These are phyloP conservation scores for Siniperca scherzeri DNA, from an alignment of 2,797 vertebrate genomes.

Conservation along the genomic window DNA sequence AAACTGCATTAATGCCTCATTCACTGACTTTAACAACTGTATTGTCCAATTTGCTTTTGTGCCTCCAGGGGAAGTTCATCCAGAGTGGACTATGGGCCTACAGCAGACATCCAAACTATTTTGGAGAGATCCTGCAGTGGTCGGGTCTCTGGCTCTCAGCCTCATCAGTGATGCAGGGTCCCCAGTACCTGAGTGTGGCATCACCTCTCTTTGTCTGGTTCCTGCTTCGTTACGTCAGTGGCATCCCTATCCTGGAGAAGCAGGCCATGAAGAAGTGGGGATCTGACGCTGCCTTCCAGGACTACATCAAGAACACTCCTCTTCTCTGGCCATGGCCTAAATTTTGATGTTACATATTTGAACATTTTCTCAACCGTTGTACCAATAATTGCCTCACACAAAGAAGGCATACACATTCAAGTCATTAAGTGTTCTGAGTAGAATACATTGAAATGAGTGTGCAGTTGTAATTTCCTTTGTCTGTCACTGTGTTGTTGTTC, in stretches of 20 bases:
- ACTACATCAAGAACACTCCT: slow-evolving; percentile 85
- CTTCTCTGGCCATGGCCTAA: slow-evolving; percentile 85
- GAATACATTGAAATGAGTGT: background rate
- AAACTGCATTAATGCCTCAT: slow-evolving; percentile 10
- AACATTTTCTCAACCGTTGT: background rate
- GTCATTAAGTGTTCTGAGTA: background rate
- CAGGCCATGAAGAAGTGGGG: slow-evolving; percentile 87
- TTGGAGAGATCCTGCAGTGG: slow-evolving; percentile 90
- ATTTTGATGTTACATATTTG: slow-evolving; percentile 51
- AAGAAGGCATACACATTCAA: background rate
- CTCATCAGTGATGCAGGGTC: slow-evolving; percentile 83
- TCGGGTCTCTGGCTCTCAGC: slow-evolving; percentile 88
- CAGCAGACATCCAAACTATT: slow-evolving; percentile 89
- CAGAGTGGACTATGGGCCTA: slow-evolving; percentile 88
- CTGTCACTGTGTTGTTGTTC: background rate
- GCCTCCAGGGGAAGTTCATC: slow-evolving; percentile 87
- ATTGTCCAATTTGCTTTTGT: slow-evolving; percentile 1
- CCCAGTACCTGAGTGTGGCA: slow-evolving; percentile 81
- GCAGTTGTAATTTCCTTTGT: background rate
- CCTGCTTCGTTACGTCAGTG: slow-evolving; percentile 86
- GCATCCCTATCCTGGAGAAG: slow-evolving; percentile 88
- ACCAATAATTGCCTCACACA: slow-evolving; percentile 14
- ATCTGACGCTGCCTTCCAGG: slow-evolving; percentile 79
- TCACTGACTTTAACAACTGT: background rate
- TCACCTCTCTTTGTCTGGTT: slow-evolving; percentile 89